Conservation (phyloP, 2,113 vertebrate genomes). For the Oreotrochilus melanogaster region DNA sequence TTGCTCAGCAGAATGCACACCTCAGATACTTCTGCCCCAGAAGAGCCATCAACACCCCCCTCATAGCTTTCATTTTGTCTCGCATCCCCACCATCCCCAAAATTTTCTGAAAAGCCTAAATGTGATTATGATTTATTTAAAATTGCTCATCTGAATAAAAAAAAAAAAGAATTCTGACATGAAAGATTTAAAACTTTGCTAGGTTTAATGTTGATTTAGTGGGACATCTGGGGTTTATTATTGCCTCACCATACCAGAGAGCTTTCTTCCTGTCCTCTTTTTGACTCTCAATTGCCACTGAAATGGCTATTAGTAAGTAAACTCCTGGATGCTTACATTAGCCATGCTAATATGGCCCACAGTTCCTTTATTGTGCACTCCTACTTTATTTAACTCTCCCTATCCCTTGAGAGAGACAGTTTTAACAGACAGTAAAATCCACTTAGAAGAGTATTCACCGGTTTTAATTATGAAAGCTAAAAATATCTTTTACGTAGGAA, state of each 20-base stretch:
- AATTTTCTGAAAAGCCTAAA: neutral
- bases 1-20: neutral
- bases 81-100: neutral
- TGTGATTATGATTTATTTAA: neutral
- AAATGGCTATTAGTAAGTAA: conserved; percentile 63
- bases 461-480: conserved; percentile 1
- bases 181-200: neutral
- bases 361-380: conserved; percentile 42
- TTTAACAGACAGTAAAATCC: conserved; percentile 55
- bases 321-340: conserved; percentile 62
- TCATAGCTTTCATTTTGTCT: neutral
- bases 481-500: neutral
- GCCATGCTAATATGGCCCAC: conserved; percentile 5
- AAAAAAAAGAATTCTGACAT: neutral
- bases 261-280: conserved; percentile 22
- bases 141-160: neutral
- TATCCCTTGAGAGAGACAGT: conserved; percentile 14
- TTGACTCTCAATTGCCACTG: conserved; percentile 20
- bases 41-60: neutral
- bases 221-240: conserved; percentile 32
- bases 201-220: conserved; percentile 7
- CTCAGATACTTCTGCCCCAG: neutral
- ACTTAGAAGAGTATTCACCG: neutral
- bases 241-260: neutral
- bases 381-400: conserved; percentile 65